Evolutionary conservation across 2,113 vertebrate species (phyloP).

Genomic region (Brienomyrus longianalis): DNA sequence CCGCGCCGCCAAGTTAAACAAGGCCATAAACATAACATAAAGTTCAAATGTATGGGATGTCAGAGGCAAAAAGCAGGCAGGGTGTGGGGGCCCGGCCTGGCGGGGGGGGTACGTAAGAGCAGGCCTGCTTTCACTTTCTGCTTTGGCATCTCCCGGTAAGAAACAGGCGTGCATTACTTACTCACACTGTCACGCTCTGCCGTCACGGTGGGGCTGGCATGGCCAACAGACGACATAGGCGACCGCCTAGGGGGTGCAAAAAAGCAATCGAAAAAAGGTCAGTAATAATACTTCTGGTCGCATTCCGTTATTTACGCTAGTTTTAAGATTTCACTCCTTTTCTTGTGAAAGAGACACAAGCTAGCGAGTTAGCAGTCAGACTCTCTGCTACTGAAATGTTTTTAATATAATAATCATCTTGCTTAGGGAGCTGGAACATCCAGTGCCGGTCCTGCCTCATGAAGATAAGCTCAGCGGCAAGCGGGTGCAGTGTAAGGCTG

Average conservation of each 20-base stretch:
- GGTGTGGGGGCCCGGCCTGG: background rate
- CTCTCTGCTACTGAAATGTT: background rate
- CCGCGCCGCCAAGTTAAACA: constrained; percentile 50
- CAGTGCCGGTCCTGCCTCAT: background rate
- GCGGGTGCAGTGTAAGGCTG: background rate
- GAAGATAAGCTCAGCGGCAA: background rate
- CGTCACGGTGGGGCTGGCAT: background rate
- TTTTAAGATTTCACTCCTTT: background rate
- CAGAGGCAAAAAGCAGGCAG: background rate
- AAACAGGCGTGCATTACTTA: background rate
- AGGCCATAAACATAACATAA: constrained; percentile 52
- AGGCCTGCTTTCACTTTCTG: background rate
- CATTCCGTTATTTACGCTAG: background rate
- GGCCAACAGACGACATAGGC: background rate
- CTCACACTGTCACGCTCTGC: background rate
- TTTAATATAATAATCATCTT: background rate
- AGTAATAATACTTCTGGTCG: background rate
- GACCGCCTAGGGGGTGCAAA: background rate
- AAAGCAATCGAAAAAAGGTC: background rate
- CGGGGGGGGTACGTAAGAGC: background rate
- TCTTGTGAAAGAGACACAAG: background rate
- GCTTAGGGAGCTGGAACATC: background rate
- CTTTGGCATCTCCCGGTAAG: background rate
- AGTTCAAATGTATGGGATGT: constrained; percentile 48
- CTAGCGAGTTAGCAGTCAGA: background rate